Percentiles rank a stretch among this genome's conserved stretches.
phyloP scores from a whole-genome alignment of 2,888 invertebrate species.

The Gymnosoma rotundatum region DNA sequence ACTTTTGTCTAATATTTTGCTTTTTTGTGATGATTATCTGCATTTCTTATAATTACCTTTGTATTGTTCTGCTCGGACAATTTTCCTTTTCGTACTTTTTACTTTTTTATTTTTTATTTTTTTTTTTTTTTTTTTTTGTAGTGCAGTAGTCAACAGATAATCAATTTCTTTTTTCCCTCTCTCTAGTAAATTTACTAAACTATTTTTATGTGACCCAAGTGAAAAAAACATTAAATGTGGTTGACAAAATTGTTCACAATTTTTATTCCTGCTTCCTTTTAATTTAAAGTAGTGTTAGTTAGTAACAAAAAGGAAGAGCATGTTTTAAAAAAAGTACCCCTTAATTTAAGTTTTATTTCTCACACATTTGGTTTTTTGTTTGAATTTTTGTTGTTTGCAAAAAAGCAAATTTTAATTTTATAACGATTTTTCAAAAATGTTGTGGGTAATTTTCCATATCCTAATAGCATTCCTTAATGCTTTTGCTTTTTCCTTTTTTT shows the following conservation, averaged over 20 bases:
- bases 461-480: conserved; percentile 61
- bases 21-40: conserved; percentile 62
- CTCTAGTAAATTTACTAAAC: conserved; percentile 17
- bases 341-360: conserved; percentile 37
- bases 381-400: conserved; percentile 46
- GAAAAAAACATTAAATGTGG: conserved; percentile 53
- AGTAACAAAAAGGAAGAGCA: conserved; percentile 22
- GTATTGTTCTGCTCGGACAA: conserved; percentile 64
- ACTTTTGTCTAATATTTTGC: neutral
- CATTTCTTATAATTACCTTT: conserved; percentile 61
- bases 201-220: conserved; percentile 19
- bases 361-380: conserved; percentile 41
- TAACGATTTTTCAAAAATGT: conserved; percentile 57
- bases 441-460: conserved; percentile 55
- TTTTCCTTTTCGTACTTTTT: conserved; percentile 31
- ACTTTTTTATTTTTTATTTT: conserved; percentile 17
- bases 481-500: conserved; percentile 6
- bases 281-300: neutral
- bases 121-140: neutral
- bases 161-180: conserved; percentile 50
- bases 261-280: conserved; percentile 53
- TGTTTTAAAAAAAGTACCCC: conserved; percentile 52
- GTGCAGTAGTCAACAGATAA: conserved; percentile 65
- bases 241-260: conserved; percentile 57
- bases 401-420: conserved; percentile 35